These are phyloP conservation scores for Salmo trutta DNA, from an alignment of 2,797 vertebrate species.

Conservation along the genomic window DNA sequence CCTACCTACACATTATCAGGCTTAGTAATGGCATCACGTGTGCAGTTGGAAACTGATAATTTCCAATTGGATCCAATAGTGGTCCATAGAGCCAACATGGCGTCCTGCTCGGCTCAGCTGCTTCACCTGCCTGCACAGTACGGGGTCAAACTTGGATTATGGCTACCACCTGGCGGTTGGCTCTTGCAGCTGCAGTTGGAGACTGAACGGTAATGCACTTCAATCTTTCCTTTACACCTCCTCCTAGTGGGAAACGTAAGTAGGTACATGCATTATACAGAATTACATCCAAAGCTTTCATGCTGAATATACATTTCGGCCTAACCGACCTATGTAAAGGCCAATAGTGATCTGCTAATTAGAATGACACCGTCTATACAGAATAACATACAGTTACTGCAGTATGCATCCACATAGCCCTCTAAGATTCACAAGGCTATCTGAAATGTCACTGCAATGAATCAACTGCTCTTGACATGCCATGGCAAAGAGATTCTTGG, in stretches of 20 bases:
- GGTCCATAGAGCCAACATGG: constrained; percentile 71
- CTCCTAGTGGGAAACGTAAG: constrained; percentile 8
- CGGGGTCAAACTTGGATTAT: constrained; percentile 32
- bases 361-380: background rate
- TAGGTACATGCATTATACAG: background rate
- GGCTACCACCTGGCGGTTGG: constrained; percentile 61
- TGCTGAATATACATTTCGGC: background rate
- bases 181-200: constrained; percentile 13
- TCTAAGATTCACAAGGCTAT: background rate
- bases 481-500: constrained; percentile 2
- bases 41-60: constrained; percentile 18
- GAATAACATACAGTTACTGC: background rate
- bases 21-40: constrained; percentile 41
- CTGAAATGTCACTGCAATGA: constrained; percentile 5
- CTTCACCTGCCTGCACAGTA: constrained; percentile 22
- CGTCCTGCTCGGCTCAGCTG: constrained; percentile 39
- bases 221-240: background rate
- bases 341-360: background rate
- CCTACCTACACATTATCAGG: constrained; percentile 23
- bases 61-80: background rate
- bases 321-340: background rate
- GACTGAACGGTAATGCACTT: background rate
- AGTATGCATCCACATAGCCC: background rate
- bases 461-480: background rate
- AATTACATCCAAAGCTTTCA: background rate